Evolutionary conservation across 2,888 invertebrate species (phyloP).

Genomic region (Podabrus alpinus): DNA sequence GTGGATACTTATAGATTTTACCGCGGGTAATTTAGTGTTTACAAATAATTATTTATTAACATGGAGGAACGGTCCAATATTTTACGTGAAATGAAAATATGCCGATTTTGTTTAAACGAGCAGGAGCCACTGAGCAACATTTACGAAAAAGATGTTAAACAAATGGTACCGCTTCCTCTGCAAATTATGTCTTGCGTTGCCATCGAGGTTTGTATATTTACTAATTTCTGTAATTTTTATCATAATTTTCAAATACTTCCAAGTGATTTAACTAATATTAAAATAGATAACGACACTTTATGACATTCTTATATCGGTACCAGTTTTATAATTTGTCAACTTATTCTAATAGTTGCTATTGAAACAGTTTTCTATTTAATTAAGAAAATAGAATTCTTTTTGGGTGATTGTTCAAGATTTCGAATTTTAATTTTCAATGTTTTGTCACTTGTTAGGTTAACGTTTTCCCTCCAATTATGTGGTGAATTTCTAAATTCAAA

Average conservation of each 20-base stretch:
- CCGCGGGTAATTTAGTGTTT: conserved; percentile 17
- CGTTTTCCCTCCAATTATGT: background rate
- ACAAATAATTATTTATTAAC: conserved; percentile 38
- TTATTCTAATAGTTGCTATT: background rate
- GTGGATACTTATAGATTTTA: conserved; percentile 40
- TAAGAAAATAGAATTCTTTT: background rate
- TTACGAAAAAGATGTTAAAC: conserved; percentile 66
- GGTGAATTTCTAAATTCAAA: background rate
- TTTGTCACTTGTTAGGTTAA: background rate
- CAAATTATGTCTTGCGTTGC: conserved; percentile 79
- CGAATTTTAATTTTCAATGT: background rate
- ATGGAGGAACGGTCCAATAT: conserved; percentile 67
- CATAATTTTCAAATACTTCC: background rate
- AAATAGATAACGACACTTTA: background rate
- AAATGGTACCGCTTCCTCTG: conserved; percentile 67
- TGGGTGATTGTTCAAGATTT: background rate
- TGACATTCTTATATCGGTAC: background rate
- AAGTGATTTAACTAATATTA: background rate
- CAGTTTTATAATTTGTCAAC: background rate
- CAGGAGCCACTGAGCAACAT: conserved; percentile 68
- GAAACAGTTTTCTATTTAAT: background rate
- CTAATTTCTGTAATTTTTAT: conserved; percentile 29
- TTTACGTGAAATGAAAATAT: conserved; percentile 67
- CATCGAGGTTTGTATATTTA: conserved; percentile 66
- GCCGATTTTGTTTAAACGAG: conserved; percentile 75